Percentiles rank a stretch among this genome's conserved stretches.
These are phyloP conservation scores for Larimichthys crocea DNA, from an alignment of 2,113 vertebrate species.

Conservation along the genomic window DNA sequence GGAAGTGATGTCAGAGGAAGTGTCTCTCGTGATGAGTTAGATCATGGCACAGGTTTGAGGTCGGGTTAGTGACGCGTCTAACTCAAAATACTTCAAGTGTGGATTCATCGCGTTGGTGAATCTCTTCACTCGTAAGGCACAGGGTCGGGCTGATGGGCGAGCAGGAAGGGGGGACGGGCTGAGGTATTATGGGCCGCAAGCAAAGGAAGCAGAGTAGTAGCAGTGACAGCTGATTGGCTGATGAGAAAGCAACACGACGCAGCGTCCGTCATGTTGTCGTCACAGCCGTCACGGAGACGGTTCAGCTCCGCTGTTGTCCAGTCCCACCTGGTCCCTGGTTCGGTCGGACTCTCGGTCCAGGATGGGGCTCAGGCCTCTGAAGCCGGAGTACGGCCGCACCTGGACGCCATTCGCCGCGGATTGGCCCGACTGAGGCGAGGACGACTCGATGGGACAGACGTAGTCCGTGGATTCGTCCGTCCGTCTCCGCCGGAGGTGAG, in stretches of 20 bases:
- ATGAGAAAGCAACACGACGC: constrained; percentile 27
- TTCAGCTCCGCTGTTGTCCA: constrained; percentile 77
- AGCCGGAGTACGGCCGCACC: constrained; percentile 80
- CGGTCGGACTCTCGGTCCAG: constrained; percentile 85
- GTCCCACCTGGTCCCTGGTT: constrained; percentile 93
- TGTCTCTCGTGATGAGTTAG: constrained; percentile 75
- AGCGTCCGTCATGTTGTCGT: constrained; percentile 8
- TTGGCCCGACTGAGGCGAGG: constrained; percentile 31
- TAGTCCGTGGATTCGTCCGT: constrained; percentile 93
- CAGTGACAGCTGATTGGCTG: constrained; percentile 37
- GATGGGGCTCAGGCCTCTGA: constrained; percentile 84
- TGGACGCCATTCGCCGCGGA: constrained; percentile 80
- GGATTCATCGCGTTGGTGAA: constrained; percentile 16
- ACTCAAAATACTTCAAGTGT: constrained; percentile 36
- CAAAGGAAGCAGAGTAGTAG: constrained; percentile 69
- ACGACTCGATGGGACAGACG: constrained; percentile 90
- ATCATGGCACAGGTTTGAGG: constrained; percentile 72
- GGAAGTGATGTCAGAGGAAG: constrained; percentile 53
- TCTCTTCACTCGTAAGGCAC: constrained; percentile 65
- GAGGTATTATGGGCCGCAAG: constrained; percentile 84
- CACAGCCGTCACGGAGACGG: constrained; percentile 55
- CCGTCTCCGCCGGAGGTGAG: constrained; percentile 92
- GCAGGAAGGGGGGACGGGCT: constrained; percentile 33
- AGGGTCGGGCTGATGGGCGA: constrained; percentile 38
- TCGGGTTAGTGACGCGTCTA: constrained; percentile 51